A percentile compares a stretch with the other conserved stretches of the same genome.
Conservation (phyloP, 2,113 vertebrate species). For the Gracilinanus agilis region DNA sequence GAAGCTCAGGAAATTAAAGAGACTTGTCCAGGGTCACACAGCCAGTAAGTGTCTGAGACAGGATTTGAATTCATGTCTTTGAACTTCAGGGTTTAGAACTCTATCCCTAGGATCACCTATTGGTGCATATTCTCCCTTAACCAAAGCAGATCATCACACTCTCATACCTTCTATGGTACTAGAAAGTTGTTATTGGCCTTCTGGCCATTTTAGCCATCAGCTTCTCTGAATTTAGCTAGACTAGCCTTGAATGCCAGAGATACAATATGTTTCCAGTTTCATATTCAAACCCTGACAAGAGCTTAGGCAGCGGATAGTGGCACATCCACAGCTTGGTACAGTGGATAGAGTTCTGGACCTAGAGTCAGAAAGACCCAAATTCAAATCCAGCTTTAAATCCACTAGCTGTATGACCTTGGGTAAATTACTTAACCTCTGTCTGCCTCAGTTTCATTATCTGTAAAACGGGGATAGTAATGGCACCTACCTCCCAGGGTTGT, state of each 20-base stretch:
- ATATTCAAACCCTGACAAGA: background rate
- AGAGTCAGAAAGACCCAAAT: background rate
- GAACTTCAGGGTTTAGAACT: background rate
- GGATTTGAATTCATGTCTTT: background rate
- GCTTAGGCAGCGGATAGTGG: background rate
- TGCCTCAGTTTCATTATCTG: constrained; percentile 7
- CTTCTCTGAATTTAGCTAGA: background rate
- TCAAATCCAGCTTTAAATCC: constrained; percentile 3
- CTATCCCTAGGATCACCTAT: background rate
- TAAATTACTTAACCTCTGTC: background rate
- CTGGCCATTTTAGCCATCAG: background rate
- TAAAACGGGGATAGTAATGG: constrained; percentile 9
- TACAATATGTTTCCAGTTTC: background rate
- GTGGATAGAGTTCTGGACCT: background rate
- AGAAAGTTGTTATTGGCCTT: background rate
- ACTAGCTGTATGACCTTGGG: background rate
- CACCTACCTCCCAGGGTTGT: background rate
- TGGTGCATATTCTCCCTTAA: background rate
- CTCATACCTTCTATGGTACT: background rate
- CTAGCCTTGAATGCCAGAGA: background rate
- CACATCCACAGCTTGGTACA: background rate
- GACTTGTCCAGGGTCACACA: background rate
- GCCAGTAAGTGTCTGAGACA: background rate
- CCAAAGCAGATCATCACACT: background rate
- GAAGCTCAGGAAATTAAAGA: background rate